phyloP scores from a whole-genome alignment of 2,113 vertebrate species.

The Ciconia maguari region DNA sequence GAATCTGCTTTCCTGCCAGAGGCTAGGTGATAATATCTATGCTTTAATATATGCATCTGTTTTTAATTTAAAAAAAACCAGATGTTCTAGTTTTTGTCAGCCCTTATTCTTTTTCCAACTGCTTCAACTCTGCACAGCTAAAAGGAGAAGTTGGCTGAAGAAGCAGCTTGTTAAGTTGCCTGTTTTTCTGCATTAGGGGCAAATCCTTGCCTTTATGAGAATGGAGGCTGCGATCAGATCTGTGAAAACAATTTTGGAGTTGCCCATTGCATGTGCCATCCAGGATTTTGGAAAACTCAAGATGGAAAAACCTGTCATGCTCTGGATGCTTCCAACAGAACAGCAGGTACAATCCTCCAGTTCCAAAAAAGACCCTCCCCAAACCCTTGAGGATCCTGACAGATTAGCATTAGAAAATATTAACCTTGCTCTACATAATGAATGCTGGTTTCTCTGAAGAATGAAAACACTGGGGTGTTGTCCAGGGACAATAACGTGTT shows the following conservation, averaged over 20 bases:
- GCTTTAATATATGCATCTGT: not conserved
- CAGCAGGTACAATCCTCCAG: conserved; percentile 57
- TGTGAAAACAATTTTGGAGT: conserved; percentile 81
- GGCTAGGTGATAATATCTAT: not conserved
- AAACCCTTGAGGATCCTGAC: not conserved
- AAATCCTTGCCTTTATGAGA: conserved; percentile 80
- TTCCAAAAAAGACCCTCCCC: not conserved
- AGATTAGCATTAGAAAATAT: not conserved
- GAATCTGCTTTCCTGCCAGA: not conserved
- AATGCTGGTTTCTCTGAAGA: not conserved
- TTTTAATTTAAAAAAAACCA: not conserved
- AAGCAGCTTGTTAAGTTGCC: not conserved
- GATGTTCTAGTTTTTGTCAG: not conserved
- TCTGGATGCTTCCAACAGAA: not conserved
- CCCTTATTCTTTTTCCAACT: not conserved
- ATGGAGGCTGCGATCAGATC: conserved; percentile 84
- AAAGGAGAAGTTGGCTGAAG: not conserved
- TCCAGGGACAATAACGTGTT: not conserved
- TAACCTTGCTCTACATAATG: not conserved
- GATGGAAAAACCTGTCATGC: conserved; percentile 73
- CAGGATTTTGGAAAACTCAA: conserved; percentile 63
- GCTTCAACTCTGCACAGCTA: not conserved
- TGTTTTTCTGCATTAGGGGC: conserved; percentile 63
- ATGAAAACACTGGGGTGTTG: not conserved
- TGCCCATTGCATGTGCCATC: conserved; percentile 74